These are phyloP conservation scores for Psophia crepitans DNA, from an alignment of 2,113 vertebrate species.

Conservation along the genomic window DNA sequence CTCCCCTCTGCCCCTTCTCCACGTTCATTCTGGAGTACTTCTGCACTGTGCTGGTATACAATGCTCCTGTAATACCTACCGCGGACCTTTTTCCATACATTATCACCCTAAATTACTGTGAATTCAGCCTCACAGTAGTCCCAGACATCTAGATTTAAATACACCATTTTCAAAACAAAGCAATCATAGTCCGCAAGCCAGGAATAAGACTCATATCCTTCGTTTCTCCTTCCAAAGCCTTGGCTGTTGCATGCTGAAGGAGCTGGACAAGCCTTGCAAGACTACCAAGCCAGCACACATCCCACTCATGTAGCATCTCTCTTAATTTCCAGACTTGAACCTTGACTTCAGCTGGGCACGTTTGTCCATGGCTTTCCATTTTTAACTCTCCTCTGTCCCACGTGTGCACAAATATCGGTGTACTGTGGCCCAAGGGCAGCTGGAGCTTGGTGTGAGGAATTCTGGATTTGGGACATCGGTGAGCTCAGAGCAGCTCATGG, in stretches of 20 bases:
- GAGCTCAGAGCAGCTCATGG: background rate
- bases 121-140: background rate
- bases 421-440: background rate
- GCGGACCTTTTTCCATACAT: background rate
- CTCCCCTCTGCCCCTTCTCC: background rate
- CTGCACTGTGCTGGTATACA: fast-evolving
- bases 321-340: background rate
- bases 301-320: background rate
- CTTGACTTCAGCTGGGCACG: background rate
- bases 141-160: background rate
- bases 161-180: background rate
- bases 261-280: background rate
- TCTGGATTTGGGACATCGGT: background rate
- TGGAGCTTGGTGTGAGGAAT: background rate
- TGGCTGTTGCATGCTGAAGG: background rate
- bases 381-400: background rate
- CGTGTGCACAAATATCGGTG: background rate
- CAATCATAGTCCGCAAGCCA: background rate
- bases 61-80: background rate
- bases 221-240: background rate
- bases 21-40: background rate
- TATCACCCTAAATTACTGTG: background rate
- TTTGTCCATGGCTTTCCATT: background rate
- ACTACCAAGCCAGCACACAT: background rate
- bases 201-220: background rate